Evolutionary conservation across 2,113 vertebrate genomes (phyloP), one percentile per base, ranked within the genome.

Genomic region (Hirundichthys speculiger): DNA sequence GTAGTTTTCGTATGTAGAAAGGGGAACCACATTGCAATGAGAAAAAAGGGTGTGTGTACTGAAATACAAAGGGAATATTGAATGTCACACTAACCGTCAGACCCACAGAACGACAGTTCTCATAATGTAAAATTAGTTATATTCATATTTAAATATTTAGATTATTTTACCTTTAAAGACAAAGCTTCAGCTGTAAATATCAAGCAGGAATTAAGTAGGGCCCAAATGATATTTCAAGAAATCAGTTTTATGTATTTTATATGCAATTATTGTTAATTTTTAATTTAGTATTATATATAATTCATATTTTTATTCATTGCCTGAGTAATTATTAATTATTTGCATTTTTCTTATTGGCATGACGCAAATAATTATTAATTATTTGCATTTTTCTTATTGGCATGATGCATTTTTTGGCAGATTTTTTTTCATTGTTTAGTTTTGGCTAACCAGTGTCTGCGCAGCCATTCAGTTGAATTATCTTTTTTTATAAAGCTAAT

Each of bases 201-300:
- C 0, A 4, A 30, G 4, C 10, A 62, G 12, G 12, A 68, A 34
- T 34, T 34, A 9, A 50, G 24, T 20, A 20, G 16, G 16, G 22
- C 39, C 40, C 15, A 9, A 65, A 42, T 19, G 41, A 67, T 57
- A 42, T 11, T 63, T 73, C 0, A 40, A 63, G 42, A 25, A 22
- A 10, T 42, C 21, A 7, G 19, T 13, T 20, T 55, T 27, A 3
- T 69, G 48, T 16, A 13, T 16, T 6, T 72, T 62, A 14, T 7
- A 7, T 47, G 18, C 9, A 22, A 50, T 45, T 45, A n/a, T 62
- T 9, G 11, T 52, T 38, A n/a, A 8, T 55, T 13, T 53, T 60
- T 40, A 3, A 62, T 64, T 53, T n/a, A 27, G 12, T 53, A 13
- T 30, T 18, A n/a, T n/a, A n/a, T n/a, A n/a, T n/a, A n/a, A n/a